These are phyloP conservation scores for Amblyopsis hoosieri DNA, from an alignment of 2,797 vertebrate species.

Conservation along the genomic window DNA sequence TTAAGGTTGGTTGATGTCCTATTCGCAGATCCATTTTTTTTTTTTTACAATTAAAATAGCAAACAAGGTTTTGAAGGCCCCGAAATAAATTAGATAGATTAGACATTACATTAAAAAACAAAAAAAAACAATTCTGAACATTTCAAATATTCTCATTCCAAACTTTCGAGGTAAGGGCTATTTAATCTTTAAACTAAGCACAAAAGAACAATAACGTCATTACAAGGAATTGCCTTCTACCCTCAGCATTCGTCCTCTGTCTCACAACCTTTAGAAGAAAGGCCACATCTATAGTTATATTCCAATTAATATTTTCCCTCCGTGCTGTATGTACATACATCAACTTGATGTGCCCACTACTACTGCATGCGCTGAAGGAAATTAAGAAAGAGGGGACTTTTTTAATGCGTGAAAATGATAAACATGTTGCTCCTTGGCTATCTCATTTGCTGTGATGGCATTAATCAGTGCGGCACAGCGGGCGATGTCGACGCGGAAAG, in stretches of 20 bases:
- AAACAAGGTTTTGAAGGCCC: not conserved
- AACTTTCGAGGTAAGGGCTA: not conserved
- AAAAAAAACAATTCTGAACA: not conserved
- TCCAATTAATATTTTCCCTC: slow-evolving; percentile 53
- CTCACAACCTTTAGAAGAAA: slow-evolving; percentile 51
- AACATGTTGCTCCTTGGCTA: slow-evolving; percentile 72
- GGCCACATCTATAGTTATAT: slow-evolving; percentile 38
- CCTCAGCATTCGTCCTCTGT: slow-evolving; percentile 46
- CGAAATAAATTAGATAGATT: not conserved
- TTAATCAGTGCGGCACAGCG: slow-evolving; percentile 73
- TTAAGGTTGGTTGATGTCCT: slow-evolving; percentile 32
- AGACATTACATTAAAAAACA: not conserved
- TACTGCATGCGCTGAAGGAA: slow-evolving; percentile 46
- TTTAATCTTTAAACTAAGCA: not conserved
- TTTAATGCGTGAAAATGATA: slow-evolving; percentile 69
- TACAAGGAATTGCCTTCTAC: slow-evolving; percentile 21
- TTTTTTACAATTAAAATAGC: not conserved
- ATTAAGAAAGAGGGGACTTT: slow-evolving; percentile 48
- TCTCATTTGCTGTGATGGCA: slow-evolving; percentile 75
- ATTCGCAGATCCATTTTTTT: slow-evolving; percentile 18
- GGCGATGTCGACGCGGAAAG: slow-evolving; percentile 63
- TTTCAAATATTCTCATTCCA: not conserved
- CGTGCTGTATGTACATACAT: slow-evolving; percentile 47
- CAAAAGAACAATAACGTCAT: slow-evolving; percentile 47
- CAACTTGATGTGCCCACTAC: slow-evolving; percentile 50